A percentile compares a stretch with the other conserved stretches of the same genome.
Conservation (phyloP, 2,888 invertebrate genomes). For the Clusia tigrina region DNA sequence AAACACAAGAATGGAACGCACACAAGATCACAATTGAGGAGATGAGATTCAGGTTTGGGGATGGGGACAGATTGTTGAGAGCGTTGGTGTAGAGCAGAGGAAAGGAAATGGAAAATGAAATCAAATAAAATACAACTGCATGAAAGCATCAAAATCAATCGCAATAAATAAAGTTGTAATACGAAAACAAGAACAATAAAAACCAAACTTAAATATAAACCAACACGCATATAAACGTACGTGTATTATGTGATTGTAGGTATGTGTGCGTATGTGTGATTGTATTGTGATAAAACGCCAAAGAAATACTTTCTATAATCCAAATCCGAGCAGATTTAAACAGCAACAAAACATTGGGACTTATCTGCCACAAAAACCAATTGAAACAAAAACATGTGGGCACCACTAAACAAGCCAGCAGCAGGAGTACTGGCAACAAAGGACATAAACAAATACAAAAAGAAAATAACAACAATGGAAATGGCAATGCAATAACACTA, state of each 20-base stretch:
- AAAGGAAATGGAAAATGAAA: not conserved
- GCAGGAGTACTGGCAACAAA: too few species aligned
- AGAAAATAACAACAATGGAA: too few species aligned
- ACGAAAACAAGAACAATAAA: constrained; percentile 28
- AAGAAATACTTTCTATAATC: constrained; percentile 17
- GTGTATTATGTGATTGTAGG: too few species aligned
- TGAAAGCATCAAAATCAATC: constrained; percentile 54
- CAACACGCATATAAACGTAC: not conserved
- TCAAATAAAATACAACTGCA: not conserved
- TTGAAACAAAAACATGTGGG: constrained; percentile 43
- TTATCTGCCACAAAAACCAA: constrained; percentile 42
- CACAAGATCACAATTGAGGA: not conserved
- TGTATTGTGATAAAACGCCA: not conserved
- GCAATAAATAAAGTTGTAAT: constrained; percentile 48
- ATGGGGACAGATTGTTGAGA: too few species aligned
- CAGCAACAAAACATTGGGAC: constrained; percentile 17
- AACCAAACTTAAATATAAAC: not conserved
- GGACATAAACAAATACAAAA: constrained; percentile 2
- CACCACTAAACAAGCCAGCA: too few species aligned
- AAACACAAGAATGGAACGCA: not conserved
- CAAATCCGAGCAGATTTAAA: constrained; percentile 20
- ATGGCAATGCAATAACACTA: constrained; percentile 15
- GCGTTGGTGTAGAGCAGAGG: too few species aligned
- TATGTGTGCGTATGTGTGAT: not conserved
- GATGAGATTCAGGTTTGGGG: too few species aligned